Conservation (phyloP, 2,113 vertebrate species). For the Trematomus loennbergii region DNA sequence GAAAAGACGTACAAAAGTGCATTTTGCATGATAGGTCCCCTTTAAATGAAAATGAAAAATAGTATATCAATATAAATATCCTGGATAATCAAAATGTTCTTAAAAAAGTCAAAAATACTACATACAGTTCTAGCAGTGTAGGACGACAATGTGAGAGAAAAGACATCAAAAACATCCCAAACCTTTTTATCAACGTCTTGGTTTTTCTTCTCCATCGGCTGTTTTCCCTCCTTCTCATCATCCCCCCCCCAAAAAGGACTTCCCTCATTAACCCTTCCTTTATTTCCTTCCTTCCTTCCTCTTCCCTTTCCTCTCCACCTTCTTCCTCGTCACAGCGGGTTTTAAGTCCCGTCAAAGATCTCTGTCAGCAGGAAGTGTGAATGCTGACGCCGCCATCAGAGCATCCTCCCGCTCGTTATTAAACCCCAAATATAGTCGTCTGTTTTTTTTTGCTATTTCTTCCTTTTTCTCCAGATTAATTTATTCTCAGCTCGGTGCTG, state of each 20-base stretch:
- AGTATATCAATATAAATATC: too few species aligned
- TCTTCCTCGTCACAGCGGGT: neutral
- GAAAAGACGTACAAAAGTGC: too few species aligned
- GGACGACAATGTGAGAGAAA: neutral
- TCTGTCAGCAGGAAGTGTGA: conserved; percentile 46
- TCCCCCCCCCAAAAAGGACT: neutral
- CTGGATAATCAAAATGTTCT: too few species aligned
- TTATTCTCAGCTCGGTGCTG: conserved; percentile 13
- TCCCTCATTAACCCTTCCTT: neutral
- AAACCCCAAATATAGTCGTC: conserved; percentile 13
- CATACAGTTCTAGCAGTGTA: too few species aligned
- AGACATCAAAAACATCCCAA: neutral
- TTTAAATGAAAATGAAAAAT: too few species aligned
- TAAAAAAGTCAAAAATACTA: too few species aligned
- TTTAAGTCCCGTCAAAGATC: neutral
- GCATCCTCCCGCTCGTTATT: conserved; percentile 30
- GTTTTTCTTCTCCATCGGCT: too few species aligned
- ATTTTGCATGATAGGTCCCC: too few species aligned
- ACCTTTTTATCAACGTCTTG: too few species aligned
- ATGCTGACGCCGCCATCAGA: conserved; percentile 11
- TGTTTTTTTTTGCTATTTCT: conserved; percentile 1
- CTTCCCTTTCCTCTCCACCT: neutral
- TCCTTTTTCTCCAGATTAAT: conserved; percentile 12
- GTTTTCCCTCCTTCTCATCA: too few species aligned
- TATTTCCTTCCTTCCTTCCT: neutral